A percentile compares a stretch with the other conserved stretches of the same genome.
These are phyloP conservation scores for Clitarchus hookeri DNA, from an alignment of 2,888 invertebrate genomes.

Conservation along the genomic window DNA sequence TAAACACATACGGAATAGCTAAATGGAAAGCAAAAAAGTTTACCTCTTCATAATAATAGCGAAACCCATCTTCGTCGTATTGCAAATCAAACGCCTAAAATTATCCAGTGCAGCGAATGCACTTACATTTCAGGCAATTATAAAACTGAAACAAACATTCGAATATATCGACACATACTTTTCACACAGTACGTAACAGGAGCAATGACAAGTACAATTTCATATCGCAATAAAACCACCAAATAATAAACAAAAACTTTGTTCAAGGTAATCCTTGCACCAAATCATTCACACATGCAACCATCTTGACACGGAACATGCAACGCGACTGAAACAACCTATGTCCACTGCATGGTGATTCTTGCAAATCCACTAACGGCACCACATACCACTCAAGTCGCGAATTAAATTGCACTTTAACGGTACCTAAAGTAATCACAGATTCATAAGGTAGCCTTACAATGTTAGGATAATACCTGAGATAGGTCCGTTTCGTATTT, in stretches of 20 bases:
- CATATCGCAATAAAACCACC: neutral
- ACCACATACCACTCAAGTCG: constrained; percentile 26
- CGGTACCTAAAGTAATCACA: constrained; percentile 24
- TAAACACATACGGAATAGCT: too few species aligned
- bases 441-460: constrained; percentile 29
- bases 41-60: neutral
- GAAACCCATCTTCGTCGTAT: constrained; percentile 15
- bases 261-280: constrained; percentile 48
- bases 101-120: constrained; percentile 37
- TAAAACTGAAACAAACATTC: constrained; percentile 24
- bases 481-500: constrained; percentile 47
- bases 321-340: constrained; percentile 47
- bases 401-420: constrained; percentile 30
- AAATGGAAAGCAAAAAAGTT: neutral
- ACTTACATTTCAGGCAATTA: constrained; percentile 26
- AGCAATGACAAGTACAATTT: neutral
- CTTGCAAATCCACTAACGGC: constrained; percentile 35
- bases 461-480: constrained; percentile 44
- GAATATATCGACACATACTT: neutral
- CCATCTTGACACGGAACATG: constrained; percentile 51
- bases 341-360: constrained; percentile 42
- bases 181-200: neutral
- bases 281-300: constrained; percentile 51
- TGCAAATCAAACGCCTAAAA: constrained; percentile 31
- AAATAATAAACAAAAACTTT: constrained; percentile 25